Evolutionary conservation across 2,113 vertebrate species (phyloP).

Genomic region (Antechinus flavipes): DNA sequence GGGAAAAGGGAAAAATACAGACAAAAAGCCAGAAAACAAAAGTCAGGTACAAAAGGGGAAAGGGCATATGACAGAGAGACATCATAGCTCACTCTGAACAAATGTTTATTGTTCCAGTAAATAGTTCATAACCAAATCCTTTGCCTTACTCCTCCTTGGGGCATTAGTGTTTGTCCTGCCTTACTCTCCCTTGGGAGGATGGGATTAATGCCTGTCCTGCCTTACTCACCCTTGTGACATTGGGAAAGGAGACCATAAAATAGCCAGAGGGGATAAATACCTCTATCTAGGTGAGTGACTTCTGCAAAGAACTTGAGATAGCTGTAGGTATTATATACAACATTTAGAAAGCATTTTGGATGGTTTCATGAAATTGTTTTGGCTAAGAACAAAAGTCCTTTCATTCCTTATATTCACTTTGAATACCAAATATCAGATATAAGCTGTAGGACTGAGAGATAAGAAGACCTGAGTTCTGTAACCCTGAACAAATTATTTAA

Average conservation of each 20-base stretch:
- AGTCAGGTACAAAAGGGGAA: background rate
- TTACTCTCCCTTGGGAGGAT: background rate
- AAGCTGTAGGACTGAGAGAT: background rate
- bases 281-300: background rate
- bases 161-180: background rate
- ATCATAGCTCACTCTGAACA: background rate
- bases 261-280: background rate
- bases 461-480: background rate
- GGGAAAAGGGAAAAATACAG: slow-evolving; percentile 41
- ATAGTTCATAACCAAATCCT: background rate
- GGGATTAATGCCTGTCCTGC: rapidly evolving
- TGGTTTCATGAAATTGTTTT: background rate
- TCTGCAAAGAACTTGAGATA: background rate
- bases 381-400: background rate
- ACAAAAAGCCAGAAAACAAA: slow-evolving; percentile 9
- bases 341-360: background rate
- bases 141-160: background rate
- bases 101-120: background rate
- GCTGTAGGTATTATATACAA: too few species aligned
- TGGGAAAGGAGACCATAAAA: background rate
- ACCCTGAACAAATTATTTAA: background rate
- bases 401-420: background rate
- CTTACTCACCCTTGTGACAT: too few species aligned
- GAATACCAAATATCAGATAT: background rate
- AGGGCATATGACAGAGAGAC: background rate